Conservation (phyloP, 2,888 invertebrate species). For the Callyntrura sp. region DNA sequence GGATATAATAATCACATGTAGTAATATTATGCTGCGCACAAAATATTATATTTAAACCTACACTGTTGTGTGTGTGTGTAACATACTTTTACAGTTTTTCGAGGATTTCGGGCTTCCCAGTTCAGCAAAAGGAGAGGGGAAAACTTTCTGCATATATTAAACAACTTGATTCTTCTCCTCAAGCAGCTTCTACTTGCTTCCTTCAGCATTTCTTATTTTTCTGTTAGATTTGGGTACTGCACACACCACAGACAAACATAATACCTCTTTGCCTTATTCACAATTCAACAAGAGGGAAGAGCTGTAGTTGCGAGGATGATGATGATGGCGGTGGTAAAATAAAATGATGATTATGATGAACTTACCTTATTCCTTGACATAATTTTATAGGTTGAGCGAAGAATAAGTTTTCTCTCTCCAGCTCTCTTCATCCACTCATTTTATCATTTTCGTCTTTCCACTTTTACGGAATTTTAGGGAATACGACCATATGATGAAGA, state of each 20-base stretch:
- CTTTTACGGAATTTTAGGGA: neutral
- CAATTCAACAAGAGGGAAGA: neutral
- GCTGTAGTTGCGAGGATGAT: neutral
- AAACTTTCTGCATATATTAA: slow-evolving; percentile 44
- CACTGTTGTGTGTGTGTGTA: neutral
- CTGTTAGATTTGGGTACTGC: neutral
- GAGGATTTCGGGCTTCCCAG: neutral
- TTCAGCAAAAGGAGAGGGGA: neutral
- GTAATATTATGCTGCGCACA: neutral
- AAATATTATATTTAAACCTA: neutral
- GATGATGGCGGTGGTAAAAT: neutral
- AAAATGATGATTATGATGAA: slow-evolving; percentile 21
- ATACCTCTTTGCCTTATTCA: neutral
- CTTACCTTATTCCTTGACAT: neutral
- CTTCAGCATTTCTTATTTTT: slow-evolving; percentile 2
- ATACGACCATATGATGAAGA: neutral
- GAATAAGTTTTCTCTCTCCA: neutral
- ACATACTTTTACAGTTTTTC: slow-evolving; percentile 4
- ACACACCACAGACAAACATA: neutral
- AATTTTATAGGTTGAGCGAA: slow-evolving; percentile 5
- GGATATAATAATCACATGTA: slow-evolving; percentile 26
- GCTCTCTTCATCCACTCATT: slow-evolving; percentile 23
- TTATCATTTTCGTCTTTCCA: neutral
- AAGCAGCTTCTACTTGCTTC: neutral
- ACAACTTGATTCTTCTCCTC: slow-evolving; percentile 10